Evolutionary conservation across 2,888 invertebrate species (phyloP).

Genomic region (Nomada ferruginata): DNA sequence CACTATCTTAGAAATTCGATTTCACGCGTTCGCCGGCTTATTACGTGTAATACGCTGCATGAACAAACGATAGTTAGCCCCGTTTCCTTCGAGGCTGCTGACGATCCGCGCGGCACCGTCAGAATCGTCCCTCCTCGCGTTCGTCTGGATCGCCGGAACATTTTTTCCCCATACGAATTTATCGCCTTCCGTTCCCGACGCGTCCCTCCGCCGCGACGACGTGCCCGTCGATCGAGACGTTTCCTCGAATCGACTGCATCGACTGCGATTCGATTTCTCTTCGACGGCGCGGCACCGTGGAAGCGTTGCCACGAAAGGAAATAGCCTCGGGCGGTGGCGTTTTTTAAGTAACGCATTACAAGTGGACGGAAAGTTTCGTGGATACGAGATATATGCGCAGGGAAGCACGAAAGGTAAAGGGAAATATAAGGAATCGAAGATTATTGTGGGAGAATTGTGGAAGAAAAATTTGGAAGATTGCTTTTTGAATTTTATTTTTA

Average conservation of each 20-base stretch:
- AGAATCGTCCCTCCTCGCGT: neutral
- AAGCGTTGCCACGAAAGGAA: neutral
- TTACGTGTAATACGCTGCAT: slow-evolving; percentile 35
- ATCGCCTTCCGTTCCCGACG: slow-evolving; percentile 3
- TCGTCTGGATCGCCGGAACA: neutral
- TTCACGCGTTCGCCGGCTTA: slow-evolving; percentile 44
- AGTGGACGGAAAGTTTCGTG: neutral
- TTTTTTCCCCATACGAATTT: slow-evolving; percentile 6
- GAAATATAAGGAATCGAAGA: too few relatives aligned
- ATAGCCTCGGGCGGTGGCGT: neutral
- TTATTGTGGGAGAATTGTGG: too few relatives aligned
- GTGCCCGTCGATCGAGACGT: neutral
- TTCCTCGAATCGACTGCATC: neutral
- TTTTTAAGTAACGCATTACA: neutral
- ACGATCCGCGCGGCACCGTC: neutral
- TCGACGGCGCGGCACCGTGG: neutral
- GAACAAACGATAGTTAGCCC: neutral
- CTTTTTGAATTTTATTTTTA: too few relatives aligned
- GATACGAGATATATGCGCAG: neutral
- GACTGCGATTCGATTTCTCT: slow-evolving; percentile 4
- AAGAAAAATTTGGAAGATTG: too few relatives aligned
- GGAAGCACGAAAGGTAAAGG: neutral
- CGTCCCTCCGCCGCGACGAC: neutral
- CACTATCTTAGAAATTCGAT: slow-evolving; percentile 55
- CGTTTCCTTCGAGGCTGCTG: neutral